These are phyloP conservation scores for Magallana nippona DNA, from an alignment of 2,888 invertebrate species.

Conservation along the genomic window DNA sequence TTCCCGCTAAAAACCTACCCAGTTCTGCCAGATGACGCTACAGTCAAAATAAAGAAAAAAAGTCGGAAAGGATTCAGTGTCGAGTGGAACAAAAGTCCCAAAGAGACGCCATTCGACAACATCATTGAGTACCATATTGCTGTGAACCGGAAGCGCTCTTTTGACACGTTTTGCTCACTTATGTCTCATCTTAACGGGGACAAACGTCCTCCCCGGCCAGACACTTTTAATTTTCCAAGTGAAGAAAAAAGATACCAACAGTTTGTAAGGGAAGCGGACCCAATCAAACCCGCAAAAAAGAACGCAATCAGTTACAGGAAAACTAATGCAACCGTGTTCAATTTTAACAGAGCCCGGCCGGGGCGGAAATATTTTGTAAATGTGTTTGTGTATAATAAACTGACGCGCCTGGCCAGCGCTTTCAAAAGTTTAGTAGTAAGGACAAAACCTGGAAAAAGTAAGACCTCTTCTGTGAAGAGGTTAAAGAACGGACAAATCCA, in stretches of 20 bases:
- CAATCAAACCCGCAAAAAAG: slow-evolving; percentile 61
- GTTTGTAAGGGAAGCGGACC: slow-evolving; percentile 61
- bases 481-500: slow-evolving; percentile 67
- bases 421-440: slow-evolving; percentile 79
- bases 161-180: slow-evolving; percentile 81
- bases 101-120: slow-evolving; percentile 61
- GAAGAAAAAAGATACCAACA: slow-evolving; percentile 64
- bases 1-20: slow-evolving; percentile 59
- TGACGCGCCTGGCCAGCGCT: slow-evolving; percentile 82
- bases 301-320: slow-evolving; percentile 80
- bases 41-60: slow-evolving; percentile 50
- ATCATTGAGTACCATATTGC: slow-evolving; percentile 81
- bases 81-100: slow-evolving; percentile 61
- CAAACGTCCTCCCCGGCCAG: slow-evolving; percentile 70
- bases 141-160: slow-evolving; percentile 79
- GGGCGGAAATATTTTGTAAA: slow-evolving; percentile 82
- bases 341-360: slow-evolving; percentile 80
- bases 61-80: slow-evolving; percentile 55
- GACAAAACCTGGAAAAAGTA: slow-evolving; percentile 57
- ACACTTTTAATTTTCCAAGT: slow-evolving; percentile 74
- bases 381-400: slow-evolving; percentile 82
- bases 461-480: slow-evolving; percentile 50
- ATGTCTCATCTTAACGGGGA: slow-evolving; percentile 79
- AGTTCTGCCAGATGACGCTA: slow-evolving; percentile 54
- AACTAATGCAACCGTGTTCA: slow-evolving; percentile 82